Conservation (phyloP, 2,888 invertebrate genomes). For the Aleiodes testaceus region DNA sequence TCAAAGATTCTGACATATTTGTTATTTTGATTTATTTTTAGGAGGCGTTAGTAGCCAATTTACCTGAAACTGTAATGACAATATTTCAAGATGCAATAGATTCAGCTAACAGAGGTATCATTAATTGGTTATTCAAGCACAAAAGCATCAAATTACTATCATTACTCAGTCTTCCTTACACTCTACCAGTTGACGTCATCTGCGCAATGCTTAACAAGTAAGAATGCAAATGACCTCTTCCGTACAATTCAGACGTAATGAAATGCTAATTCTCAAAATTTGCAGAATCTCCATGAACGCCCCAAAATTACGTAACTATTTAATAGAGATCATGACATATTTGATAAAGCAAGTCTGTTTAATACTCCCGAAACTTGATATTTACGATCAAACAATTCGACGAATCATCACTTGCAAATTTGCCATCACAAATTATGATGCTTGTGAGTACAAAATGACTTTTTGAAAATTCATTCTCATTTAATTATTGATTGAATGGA, state of each 20-base stretch:
- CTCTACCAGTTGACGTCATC: conserved; percentile 90
- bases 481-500: conserved; percentile 61
- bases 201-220: conserved; percentile 91
- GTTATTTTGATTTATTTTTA: conserved; percentile 66
- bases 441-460: conserved; percentile 69
- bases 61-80: conserved; percentile 92
- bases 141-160: conserved; percentile 87
- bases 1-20: background rate
- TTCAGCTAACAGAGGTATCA: conserved; percentile 90
- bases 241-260: conserved; percentile 1
- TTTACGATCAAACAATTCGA: conserved; percentile 64
- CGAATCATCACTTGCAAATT: conserved; percentile 75
- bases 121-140: conserved; percentile 92
- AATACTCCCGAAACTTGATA: conserved; percentile 74
- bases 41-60: conserved; percentile 90
- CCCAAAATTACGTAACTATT: conserved; percentile 80
- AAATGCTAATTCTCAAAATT: conserved; percentile 34
- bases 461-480: background rate
- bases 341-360: conserved; percentile 77
- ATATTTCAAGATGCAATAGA: conserved; percentile 95
- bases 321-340: conserved; percentile 78
- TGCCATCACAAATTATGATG: conserved; percentile 79
- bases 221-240: conserved; percentile 70
- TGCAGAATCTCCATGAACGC: conserved; percentile 81
- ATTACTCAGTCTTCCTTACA: conserved; percentile 87